These are phyloP conservation scores for Ceyx cyanopectus DNA, from an alignment of 2,113 vertebrate genomes.

Conservation along the genomic window DNA sequence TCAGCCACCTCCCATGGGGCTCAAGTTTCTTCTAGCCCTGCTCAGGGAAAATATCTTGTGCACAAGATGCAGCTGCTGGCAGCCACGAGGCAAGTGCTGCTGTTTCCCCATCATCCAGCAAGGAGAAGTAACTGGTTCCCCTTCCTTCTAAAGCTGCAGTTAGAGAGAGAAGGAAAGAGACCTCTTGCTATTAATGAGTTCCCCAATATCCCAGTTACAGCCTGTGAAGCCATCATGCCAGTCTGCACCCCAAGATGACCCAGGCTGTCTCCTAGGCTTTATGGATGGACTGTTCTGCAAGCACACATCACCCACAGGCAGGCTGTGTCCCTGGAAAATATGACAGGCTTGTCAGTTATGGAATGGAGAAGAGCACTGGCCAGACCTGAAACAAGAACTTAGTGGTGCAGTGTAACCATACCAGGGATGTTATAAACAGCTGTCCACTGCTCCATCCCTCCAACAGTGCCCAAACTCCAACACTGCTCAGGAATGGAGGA, in stretches of 20 bases:
- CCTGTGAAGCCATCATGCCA: background rate
- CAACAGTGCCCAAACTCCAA: background rate
- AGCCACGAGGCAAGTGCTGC: rapidly evolving
- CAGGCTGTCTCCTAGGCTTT: rapidly evolving
- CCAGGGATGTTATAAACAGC: rapidly evolving
- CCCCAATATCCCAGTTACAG: background rate
- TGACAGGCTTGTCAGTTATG: rapidly evolving
- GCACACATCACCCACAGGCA: background rate
- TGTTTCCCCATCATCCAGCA: background rate
- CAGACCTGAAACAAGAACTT: background rate
- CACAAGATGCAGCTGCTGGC: background rate
- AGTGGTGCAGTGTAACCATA: rapidly evolving
- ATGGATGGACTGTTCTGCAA: background rate
- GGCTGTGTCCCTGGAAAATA: background rate
- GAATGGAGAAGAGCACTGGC: background rate
- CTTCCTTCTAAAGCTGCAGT: background rate
- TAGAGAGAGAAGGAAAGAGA: background rate
- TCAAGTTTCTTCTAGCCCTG: rapidly evolving
- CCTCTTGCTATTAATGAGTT: background rate
- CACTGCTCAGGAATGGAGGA: rapidly evolving
- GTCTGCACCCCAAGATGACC: background rate
- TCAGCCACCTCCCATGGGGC: background rate
- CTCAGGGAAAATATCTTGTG: background rate
- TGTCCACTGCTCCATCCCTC: background rate
- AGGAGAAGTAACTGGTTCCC: background rate